Conservation (phyloP, 2,888 invertebrate species). For the Zaprionus obscuricornis region DNA sequence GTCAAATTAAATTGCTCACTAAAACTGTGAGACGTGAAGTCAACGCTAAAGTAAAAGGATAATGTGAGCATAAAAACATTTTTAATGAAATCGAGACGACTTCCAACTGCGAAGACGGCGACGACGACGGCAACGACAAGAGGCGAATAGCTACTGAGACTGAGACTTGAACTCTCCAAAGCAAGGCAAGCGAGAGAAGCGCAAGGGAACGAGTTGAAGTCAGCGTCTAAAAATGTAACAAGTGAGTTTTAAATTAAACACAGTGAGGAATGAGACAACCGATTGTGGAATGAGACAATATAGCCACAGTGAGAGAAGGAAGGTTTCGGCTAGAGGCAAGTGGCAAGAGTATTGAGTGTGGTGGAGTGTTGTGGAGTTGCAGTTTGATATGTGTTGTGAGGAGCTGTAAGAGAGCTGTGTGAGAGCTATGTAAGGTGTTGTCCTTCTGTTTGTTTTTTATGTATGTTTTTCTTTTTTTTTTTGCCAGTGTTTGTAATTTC, state of each 20-base stretch:
- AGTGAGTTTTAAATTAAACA: conserved; percentile 72
- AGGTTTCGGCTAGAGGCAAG: too few relatives aligned
- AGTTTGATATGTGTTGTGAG: conserved; percentile 1
- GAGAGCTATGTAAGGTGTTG: conserved; percentile 5
- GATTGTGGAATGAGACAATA: conserved; percentile 6
- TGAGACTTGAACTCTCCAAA: too few relatives aligned
- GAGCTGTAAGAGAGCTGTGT: neutral
- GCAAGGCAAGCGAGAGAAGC: too few relatives aligned
- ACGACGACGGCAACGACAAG: conserved; percentile 3
- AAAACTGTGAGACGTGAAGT: conserved; percentile 44
- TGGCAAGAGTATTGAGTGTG: too few relatives aligned
- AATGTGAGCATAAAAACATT: conserved; percentile 76
- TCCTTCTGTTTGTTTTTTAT: neutral
- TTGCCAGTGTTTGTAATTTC: conserved; percentile 45
- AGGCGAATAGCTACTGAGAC: neutral
- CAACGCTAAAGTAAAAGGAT: conserved; percentile 69
- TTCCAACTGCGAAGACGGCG: conserved; percentile 55
- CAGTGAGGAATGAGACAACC: conserved; percentile 12
- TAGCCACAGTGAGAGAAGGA: neutral
- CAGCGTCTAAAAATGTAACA: conserved; percentile 71
- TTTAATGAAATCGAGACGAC: conserved; percentile 80
- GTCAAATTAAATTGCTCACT: conserved; percentile 74
- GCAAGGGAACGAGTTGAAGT: conserved; percentile 33
- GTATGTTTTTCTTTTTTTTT: conserved; percentile 15
- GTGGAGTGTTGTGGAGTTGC: conserved; percentile 13